A percentile compares a stretch with the other conserved stretches of the same genome.
Evolutionary conservation across 1,140 invertebrate species (phyloP).

Genomic region (Gryon sp.): DNA sequence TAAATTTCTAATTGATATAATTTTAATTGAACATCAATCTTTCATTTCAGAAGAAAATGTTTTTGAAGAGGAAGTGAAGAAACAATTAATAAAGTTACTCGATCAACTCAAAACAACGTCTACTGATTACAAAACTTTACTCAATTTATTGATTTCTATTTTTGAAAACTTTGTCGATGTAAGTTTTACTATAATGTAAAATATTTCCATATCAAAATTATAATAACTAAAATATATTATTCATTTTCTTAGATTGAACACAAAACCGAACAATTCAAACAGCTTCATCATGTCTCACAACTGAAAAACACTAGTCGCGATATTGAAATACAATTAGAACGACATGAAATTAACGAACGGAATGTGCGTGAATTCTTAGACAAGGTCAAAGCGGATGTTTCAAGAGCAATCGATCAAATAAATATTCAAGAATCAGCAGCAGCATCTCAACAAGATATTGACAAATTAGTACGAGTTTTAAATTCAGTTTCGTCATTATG

Average conservation of each 20-base stretch:
- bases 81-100: conserved; percentile 83
- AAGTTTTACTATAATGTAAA: conserved; percentile 53
- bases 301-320: conserved; percentile 59
- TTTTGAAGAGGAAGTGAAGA: conserved; percentile 80
- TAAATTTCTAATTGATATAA: too few species aligned
- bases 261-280: conserved; percentile 64
- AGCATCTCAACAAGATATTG: conserved; percentile 84
- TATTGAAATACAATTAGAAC: conserved; percentile 74
- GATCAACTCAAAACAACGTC: conserved; percentile 84
- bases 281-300: conserved; percentile 14
- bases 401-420: conserved; percentile 83
- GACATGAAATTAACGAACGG: conserved; percentile 82
- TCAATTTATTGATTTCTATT: conserved; percentile 86
- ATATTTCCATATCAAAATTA: not conserved
- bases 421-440: conserved; percentile 85
- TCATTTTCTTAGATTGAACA: conserved; percentile 66
- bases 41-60: conserved; percentile 63
- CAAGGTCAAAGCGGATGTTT: conserved; percentile 82
- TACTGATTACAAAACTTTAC: conserved; percentile 86
- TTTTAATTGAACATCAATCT: not conserved
- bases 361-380: conserved; percentile 82
- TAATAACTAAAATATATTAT: not conserved
- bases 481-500: conserved; percentile 80
- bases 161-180: conserved; percentile 86
- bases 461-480: conserved; percentile 84